Percentiles rank a stretch among this genome's conserved stretches.
phyloP scores from a whole-genome alignment of 2,888 invertebrate genomes.

The Drosophila anomalata region DNA sequence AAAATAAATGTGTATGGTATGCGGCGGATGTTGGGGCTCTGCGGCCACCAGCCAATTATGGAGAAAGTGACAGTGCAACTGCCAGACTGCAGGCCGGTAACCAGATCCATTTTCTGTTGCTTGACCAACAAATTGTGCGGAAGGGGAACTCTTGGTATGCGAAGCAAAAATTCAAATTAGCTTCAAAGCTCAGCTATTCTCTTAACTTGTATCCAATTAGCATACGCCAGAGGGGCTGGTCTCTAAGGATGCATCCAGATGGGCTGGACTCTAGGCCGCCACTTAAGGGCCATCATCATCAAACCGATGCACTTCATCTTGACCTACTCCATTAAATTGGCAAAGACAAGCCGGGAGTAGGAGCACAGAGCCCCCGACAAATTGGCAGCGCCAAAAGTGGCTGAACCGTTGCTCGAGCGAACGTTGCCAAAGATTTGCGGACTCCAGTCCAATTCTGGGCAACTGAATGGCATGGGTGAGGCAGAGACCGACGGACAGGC shows the following conservation, averaged over 20 bases:
- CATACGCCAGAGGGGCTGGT: not conserved
- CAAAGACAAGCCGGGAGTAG: slow-evolving; percentile 25
- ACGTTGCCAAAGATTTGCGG: slow-evolving; percentile 33
- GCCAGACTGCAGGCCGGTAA: slow-evolving; percentile 10
- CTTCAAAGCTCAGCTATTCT: slow-evolving; percentile 7
- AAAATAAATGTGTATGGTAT: slow-evolving; percentile 47
- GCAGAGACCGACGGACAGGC: slow-evolving; percentile 33
- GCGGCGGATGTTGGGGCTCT: slow-evolving; percentile 51
- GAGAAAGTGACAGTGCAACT: slow-evolving; percentile 64
- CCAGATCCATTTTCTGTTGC: slow-evolving; percentile 40
- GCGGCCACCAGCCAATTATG: slow-evolving; percentile 61
- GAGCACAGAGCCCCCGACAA: slow-evolving; percentile 10
- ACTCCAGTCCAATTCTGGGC: slow-evolving; percentile 40
- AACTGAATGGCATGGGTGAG: slow-evolving; percentile 54
- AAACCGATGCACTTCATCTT: slow-evolving; percentile 31
- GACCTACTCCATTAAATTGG: slow-evolving; percentile 70
- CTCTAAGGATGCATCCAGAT: not conserved
- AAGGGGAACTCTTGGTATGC: slow-evolving; percentile 21
- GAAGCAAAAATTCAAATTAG: slow-evolving; percentile 2
- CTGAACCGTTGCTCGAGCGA: slow-evolving; percentile 61
- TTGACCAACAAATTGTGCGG: slow-evolving; percentile 8
- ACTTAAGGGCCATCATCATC: slow-evolving; percentile 47
- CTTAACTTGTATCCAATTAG: not conserved
- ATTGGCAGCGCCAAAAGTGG: slow-evolving; percentile 50
- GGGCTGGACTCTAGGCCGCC: slow-evolving; percentile 14